Percentiles rank a stretch among this genome's conserved stretches.
phyloP scores from a whole-genome alignment of 2,113 vertebrate genomes.

The Proterorhinus semilunaris region DNA sequence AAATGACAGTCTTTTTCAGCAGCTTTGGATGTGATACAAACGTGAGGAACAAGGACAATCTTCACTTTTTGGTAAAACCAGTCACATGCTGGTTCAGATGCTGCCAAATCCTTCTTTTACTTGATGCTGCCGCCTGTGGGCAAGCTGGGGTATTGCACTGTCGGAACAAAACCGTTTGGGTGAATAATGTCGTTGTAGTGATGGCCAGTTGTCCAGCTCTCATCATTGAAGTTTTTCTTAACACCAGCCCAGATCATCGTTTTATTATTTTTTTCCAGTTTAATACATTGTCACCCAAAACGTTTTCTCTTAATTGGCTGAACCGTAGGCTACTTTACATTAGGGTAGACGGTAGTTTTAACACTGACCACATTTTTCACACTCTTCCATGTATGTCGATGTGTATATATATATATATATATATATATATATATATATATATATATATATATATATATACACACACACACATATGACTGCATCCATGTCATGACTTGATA shows the following conservation, averaged over 20 bases:
- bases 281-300: slow-evolving; percentile 19
- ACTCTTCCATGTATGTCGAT: slow-evolving; percentile 16
- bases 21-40: slow-evolving; percentile 50
- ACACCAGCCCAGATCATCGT: slow-evolving; percentile 53
- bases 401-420: background rate
- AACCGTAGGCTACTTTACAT: slow-evolving; percentile 29
- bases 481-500: slow-evolving; percentile 51
- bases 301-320: slow-evolving; percentile 31
- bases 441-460: background rate
- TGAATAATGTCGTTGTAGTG: slow-evolving; percentile 57
- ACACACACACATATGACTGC: too few species aligned
- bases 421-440: background rate
- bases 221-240: slow-evolving; percentile 34
- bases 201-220: slow-evolving; percentile 50
- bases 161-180: slow-evolving; percentile 43
- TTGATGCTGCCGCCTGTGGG: slow-evolving; percentile 65
- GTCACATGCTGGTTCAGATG: slow-evolving; percentile 48
- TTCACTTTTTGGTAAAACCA: slow-evolving; percentile 41
- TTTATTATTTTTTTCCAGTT: slow-evolving; percentile 22
- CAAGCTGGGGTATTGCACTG: slow-evolving; percentile 59
- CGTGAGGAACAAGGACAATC: slow-evolving; percentile 35
- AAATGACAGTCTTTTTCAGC: slow-evolving; percentile 39
- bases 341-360: slow-evolving; percentile 16
- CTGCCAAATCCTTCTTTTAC: slow-evolving; percentile 60
- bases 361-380: slow-evolving; percentile 30